These are phyloP conservation scores for Notolabrus celidotus DNA, from an alignment of 2,797 vertebrate species.

Conservation along the genomic window DNA sequence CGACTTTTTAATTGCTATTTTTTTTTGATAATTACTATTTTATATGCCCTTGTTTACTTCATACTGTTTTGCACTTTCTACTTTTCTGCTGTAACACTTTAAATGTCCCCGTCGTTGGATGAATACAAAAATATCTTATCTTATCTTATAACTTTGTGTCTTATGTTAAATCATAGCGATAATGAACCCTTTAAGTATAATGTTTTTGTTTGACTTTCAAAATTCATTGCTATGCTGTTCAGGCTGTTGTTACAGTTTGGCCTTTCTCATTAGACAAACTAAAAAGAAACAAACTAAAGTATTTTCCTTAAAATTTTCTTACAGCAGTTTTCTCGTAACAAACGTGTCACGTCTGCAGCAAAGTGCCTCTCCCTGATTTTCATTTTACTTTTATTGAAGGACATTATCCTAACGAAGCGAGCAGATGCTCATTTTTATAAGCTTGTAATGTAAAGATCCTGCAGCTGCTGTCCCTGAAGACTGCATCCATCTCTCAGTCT, in stretches of 20 bases:
- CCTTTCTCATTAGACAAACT: neutral
- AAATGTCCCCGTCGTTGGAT: too few relatives aligned
- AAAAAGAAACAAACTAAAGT: neutral
- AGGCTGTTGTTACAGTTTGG: neutral
- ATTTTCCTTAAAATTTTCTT: neutral
- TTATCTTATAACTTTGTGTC: too few relatives aligned
- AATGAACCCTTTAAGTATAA: neutral
- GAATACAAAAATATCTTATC: too few relatives aligned
- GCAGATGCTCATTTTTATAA: conserved; percentile 8
- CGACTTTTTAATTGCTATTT: too few relatives aligned
- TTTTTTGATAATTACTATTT: too few relatives aligned
- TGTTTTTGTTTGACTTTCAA: neutral
- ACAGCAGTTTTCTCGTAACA: neutral
- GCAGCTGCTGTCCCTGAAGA: neutral
- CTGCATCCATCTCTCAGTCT: neutral
- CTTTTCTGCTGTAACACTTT: too few relatives aligned
- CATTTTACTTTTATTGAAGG: conserved; percentile 4
- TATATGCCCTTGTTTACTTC: too few relatives aligned
- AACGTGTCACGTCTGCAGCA: conserved; percentile 6
- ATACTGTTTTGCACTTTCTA: too few relatives aligned
- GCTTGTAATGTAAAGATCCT: conserved; percentile 2
- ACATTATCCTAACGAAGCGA: conserved; percentile 9
- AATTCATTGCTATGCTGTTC: neutral
- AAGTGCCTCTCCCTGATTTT: neutral
- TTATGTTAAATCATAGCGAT: neutral